Base-by-base conservation (phyloP, 2,888 invertebrate genomes). In the Sinodicranocentrus sp. region DNA sequence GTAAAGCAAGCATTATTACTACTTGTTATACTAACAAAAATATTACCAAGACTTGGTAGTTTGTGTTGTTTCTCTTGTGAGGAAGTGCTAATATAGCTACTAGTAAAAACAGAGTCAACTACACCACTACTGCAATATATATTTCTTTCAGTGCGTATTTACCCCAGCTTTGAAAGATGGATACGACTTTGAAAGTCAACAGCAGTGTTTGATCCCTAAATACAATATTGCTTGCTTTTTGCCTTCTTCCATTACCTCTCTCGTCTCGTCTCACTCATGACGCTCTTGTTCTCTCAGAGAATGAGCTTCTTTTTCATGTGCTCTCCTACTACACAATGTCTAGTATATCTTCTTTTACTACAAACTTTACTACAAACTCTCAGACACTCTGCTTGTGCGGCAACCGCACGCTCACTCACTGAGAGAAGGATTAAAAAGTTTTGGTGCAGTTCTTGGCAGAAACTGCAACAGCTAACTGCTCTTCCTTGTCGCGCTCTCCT, bases 401-500 rank as follows among this genome's bases (percentile, higher is more conserved):
- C 61, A 59, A 25, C 52, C 8, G 17, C 59, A 61, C 26, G 19
- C 25, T 2, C 23, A 33, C n/a, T 33, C 33, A 19, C 61, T 61
- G 61, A 61, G 19, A 33, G 61, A n/a, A 61, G 61, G 61, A 33
- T 61, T 61, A 17, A 33, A 33, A 61, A 61, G 26, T 54, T 70
- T 78, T 78, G 61, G 19, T 79, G 79, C 79, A 79, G 79, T 79
- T 79, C 23, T 71, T 63, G 71, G 79, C 79, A 79, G 79, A 79
- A 79, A 79, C 71, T 79, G 79, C 79, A 79, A 63, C 71, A 71
- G 79, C 61, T 71, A 63, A 79, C 63, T 79, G 39, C 23, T 63
- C 43, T 61, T 61, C 44, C 25, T 43, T 61, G 25, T 61, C 61
- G 61, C 59, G 5, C 48, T 5, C 48, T 48, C 48, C 5, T 10